phyloP scores from a whole-genome alignment of 2,797 vertebrate genomes.

The Rhynchonycteris naso region DNA sequence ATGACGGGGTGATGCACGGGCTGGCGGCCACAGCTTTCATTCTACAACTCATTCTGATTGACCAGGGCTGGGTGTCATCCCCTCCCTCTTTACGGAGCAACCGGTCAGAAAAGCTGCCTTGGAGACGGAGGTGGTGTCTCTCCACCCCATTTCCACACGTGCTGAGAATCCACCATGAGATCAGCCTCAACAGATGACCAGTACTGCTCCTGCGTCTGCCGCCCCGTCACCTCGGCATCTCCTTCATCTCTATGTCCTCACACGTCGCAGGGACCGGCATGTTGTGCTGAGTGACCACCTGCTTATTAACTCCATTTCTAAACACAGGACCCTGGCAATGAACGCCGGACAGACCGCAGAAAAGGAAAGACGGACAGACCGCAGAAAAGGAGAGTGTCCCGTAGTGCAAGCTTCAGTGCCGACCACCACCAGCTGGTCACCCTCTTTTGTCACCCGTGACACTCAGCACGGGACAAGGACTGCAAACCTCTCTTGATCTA shows the following conservation, averaged over 20 bases:
- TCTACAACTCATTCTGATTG: not conserved
- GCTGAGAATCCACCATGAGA: not conserved
- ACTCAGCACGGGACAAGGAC: not conserved
- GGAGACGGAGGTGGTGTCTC: not conserved
- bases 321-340: not conserved
- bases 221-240: accelerated
- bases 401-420: not conserved
- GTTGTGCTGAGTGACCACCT: not conserved
- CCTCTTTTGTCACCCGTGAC: not conserved
- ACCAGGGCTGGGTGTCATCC: no score
- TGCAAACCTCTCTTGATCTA: not conserved
- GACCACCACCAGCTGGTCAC: not conserved
- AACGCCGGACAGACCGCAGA: not conserved
- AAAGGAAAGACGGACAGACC: not conserved
- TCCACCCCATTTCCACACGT: not conserved
- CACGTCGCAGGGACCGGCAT: accelerated
- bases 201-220: accelerated
- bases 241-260: accelerated
- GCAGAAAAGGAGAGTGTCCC: not conserved
- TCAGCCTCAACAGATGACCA: accelerated
- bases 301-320: not conserved
- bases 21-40: not conserved
- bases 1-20: accelerated
- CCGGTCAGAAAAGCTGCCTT: not conserved
- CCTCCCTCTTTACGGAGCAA: not conserved